Evolutionary conservation across 2,888 invertebrate genomes (phyloP), one percentile per base, ranked within the genome.

Genomic region (Tribolium freemani): DNA sequence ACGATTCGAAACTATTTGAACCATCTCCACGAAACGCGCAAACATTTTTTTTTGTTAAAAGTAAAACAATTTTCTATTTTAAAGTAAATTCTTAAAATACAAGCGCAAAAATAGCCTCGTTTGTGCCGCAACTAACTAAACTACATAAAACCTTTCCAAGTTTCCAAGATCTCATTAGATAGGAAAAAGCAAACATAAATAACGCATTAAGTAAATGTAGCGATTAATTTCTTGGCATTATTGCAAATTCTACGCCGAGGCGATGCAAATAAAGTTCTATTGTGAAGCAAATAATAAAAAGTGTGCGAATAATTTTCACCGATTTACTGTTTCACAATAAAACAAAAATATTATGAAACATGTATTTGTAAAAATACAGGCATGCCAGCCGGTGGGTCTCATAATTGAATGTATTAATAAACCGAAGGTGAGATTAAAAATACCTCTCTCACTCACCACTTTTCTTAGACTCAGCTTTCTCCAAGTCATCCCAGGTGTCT

Each of bases 401-500:
- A 10, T 48, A 48, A 48, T 48, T 48, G 48, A 11, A 0, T 8
- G 31, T 56, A 56, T 26, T 56, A 56, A 56, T 56, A 56, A 56
- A 38, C 16, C 13, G 13, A 56, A 13, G 56, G 11, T 13, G 16
- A 21, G 21, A 21, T 53, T 53, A 53, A 53, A 53, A 21, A 53
- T 21, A 53, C 51, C 51, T 3, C 26, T 26, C 26, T 26, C 26
- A 60, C 69, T 48, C 44, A 68, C 72, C 69, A 44, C 46, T 71
- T 56, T 72, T 72, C 60, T 77, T 77, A 31, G n/a, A n/a, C 71
- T 72, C 48, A 72, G 58, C 63, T 66, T 56, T 50, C 74, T 75
- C 71, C 76, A 75, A 54, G 74, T 74, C 68, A 75, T 70, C 60
- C 76, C 76, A 66, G 64, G 66, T 31, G 60, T 66, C 61, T 21